Evolutionary conservation across 2,113 vertebrate species (phyloP).

Genomic region (Gobiocypris rarus): DNA sequence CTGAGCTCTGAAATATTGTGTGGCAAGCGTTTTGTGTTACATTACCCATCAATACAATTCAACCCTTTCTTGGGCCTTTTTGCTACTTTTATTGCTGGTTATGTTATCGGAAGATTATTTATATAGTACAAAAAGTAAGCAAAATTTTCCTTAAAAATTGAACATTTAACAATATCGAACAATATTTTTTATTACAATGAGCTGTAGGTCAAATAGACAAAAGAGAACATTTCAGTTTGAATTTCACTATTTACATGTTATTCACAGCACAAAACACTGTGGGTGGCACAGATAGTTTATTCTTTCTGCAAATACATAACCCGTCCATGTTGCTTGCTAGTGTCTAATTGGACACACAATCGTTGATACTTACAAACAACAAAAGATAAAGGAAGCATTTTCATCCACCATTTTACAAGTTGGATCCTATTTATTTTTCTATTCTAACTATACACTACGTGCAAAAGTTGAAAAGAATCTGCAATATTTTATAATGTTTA

Average conservation of each 20-base stretch:
- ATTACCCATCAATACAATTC: neutral
- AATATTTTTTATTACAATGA: no score
- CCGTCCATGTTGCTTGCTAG: no score
- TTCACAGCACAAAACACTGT: neutral
- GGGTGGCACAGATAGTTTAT: neutral
- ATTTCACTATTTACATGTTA: neutral
- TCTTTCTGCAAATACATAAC: no score
- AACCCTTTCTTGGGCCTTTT: neutral
- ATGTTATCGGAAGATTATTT: neutral
- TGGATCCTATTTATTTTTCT: no score
- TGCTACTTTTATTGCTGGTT: neutral
- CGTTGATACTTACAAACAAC: no score
- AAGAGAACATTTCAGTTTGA: neutral
- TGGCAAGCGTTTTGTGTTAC: slow-evolving; percentile 5
- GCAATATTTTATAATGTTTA: no score
- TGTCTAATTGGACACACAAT: no score
- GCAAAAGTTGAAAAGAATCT: no score
- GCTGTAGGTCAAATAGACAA: neutral
- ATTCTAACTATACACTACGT: no score
- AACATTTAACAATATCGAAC: no score
- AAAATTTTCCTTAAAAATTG: neutral
- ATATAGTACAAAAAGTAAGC: neutral
- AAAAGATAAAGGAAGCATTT: no score
- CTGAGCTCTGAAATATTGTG: slow-evolving; percentile 14
- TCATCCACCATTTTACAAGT: no score